Evolutionary conservation across 53 echinoderm and acorn worm genomes (phyloP), one percentile per base, ranked within the genome.

Genomic region (Holothuria scabra): DNA sequence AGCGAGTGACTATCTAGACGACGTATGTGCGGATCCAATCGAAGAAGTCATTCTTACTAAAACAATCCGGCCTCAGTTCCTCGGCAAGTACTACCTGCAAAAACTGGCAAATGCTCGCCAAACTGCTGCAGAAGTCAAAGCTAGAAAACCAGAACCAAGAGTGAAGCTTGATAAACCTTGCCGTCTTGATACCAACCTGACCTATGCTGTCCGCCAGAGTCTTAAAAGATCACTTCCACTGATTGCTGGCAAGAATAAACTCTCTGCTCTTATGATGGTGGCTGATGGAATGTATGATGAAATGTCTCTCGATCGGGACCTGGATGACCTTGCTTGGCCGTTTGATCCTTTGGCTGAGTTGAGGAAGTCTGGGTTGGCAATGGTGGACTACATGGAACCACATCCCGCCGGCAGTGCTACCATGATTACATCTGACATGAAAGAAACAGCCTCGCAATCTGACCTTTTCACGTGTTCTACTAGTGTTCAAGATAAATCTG

Each of bases 241-340:
- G 76, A 55, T 76, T 23, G 49, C 76, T n/a, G 76, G 52, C 29
- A 56, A 49, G 55, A 76, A 56, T 12, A 76, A 76, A 13, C 52
- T 76, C 56, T 76, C 76, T 29, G 76, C 76, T 26, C 29, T 76
- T 29, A 52, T 76, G 76, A 18, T 76, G 57, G 56, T 76, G 76
- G 76, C 76, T 76, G 76, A 76, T 55, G 76, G 76, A 20, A 76
- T 76, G 52, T 76, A 28, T 28, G 55, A 76, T 52, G 76, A 76
- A 28, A 76, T 76, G 76, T 52, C 55, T 10, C 28, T 76, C 5
- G 76, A 76, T 56, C 56, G 76, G 8, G 76, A 55, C 26, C 76
- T 76, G 29, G 56, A 76, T 49, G 76, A 76, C 23, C 55, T 76
- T 49, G 76, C 76, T 56, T 76, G 76, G 76, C 76, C 76, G 12